Evolutionary conservation across 2,797 vertebrate species (phyloP).

Genomic region (Macroramphosus scolopax): DNA sequence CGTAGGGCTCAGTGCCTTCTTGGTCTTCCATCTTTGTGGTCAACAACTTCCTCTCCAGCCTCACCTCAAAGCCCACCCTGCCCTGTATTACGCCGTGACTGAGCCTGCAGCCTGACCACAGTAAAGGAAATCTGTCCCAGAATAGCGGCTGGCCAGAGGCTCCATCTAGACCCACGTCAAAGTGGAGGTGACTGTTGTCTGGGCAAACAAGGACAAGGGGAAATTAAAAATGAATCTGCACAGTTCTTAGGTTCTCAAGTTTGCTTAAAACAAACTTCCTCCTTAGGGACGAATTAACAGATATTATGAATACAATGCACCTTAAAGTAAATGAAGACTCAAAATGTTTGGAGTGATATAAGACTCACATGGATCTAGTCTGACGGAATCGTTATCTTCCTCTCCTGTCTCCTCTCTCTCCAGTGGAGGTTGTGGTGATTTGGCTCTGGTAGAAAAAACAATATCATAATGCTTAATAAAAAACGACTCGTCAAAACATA

Average conservation of each 20-base stretch:
- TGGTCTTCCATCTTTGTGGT: conserved; percentile 51
- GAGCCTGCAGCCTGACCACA: conserved; percentile 89
- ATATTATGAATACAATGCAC: neutral
- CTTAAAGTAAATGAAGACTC: no score
- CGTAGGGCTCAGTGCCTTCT: conserved; percentile 57
- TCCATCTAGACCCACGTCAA: conserved; percentile 81
- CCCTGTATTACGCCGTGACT: conserved; percentile 85
- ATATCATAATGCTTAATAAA: no score
- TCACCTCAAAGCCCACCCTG: conserved; percentile 86
- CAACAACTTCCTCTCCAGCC: conserved; percentile 82
- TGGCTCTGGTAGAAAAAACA: conserved; percentile 74
- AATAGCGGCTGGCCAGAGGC: conserved; percentile 84
- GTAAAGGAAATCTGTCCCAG: conserved; percentile 83
- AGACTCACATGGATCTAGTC: conserved; percentile 83
- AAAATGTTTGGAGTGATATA: neutral
- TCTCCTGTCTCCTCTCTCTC: conserved; percentile 68
- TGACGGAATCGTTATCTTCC: conserved; percentile 76
- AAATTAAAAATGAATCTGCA: neutral
- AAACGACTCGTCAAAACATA: no score
- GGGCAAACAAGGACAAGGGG: conserved; percentile 11
- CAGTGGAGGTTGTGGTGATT: conserved; percentile 76
- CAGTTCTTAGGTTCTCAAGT: no score
- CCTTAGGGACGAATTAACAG: neutral
- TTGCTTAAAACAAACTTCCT: neutral
- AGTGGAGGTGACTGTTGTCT: conserved; percentile 90